These are phyloP conservation scores for Spheniscus humboldti DNA, from an alignment of 2,797 vertebrate species.

Conservation along the genomic window DNA sequence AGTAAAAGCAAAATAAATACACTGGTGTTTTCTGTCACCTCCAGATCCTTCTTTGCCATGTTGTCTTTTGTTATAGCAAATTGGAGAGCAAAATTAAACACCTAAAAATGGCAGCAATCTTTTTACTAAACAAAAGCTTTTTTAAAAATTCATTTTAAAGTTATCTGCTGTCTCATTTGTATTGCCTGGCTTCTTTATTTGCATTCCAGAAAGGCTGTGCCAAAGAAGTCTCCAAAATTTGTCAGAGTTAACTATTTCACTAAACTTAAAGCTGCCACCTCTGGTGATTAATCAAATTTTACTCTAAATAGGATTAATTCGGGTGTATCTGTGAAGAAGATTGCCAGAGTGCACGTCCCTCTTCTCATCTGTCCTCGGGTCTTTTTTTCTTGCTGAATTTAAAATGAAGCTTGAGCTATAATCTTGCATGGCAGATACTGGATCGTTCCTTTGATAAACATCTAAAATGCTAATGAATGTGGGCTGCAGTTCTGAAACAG, in stretches of 20 bases:
- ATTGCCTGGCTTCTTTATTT: background rate
- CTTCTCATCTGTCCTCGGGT: conserved; percentile 66
- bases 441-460: conserved; percentile 80
- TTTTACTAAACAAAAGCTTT: background rate
- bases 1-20: background rate
- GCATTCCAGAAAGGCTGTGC: conserved; percentile 20
- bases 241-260: conserved; percentile 57
- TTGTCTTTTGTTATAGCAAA: background rate
- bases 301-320: conserved; percentile 77
- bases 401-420: conserved; percentile 77
- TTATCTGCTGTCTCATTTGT: background rate
- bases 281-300: conserved; percentile 76
- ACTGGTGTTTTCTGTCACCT: background rate
- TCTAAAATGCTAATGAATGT: conserved; percentile 81
- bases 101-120: background rate
- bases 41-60: background rate
- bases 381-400: conserved; percentile 73
- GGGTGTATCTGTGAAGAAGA: conserved; percentile 68
- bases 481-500: conserved; percentile 66
- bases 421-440: conserved; percentile 75
- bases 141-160: background rate
- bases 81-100: background rate
- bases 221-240: conserved; percentile 41
- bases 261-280: conserved; percentile 66
- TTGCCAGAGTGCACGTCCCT: conserved; percentile 64